Percentiles rank a stretch among this genome's conserved stretches.
phyloP scores from a whole-genome alignment of 2,113 vertebrate species.

The Amazona guildingii region DNA sequence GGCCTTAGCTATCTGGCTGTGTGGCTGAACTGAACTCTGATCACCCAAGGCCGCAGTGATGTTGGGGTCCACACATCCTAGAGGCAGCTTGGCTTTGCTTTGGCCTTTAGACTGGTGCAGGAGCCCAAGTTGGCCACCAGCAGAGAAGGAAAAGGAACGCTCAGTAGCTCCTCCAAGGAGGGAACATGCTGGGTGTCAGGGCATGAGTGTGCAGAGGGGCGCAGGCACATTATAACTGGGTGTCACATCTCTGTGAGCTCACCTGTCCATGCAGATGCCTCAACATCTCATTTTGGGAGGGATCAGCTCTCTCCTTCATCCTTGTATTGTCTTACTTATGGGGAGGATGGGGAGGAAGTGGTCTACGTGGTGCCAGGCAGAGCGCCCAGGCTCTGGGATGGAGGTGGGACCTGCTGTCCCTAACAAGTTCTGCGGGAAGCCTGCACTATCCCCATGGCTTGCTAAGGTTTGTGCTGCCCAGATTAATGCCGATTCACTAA shows the following conservation, averaged over 20 bases:
- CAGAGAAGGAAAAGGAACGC: background rate
- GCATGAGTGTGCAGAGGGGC: accelerated
- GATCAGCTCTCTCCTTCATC: background rate
- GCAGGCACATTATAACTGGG: background rate
- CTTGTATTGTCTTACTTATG: background rate
- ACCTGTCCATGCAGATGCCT: accelerated
- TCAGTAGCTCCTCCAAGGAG: background rate
- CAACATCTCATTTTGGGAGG: background rate
- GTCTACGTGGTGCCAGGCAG: background rate
- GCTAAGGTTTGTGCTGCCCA: constrained; percentile 36
- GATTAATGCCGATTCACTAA: constrained; percentile 74
- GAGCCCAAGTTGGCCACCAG: background rate
- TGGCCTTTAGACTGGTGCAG: background rate
- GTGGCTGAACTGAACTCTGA: background rate
- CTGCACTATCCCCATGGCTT: background rate
- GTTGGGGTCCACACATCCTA: accelerated
- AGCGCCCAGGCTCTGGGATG: background rate
- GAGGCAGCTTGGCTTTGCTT: background rate
- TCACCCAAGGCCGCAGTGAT: background rate
- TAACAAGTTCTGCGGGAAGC: background rate
- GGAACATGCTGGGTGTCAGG: background rate
- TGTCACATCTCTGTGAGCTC: background rate
- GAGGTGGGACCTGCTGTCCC: background rate
- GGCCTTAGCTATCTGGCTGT: background rate
- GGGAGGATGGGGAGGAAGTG: background rate